Evolutionary conservation across 2,888 invertebrate species (phyloP), one percentile per base, ranked within the genome.

Genomic region (Chalcosyrphus nemorum): DNA sequence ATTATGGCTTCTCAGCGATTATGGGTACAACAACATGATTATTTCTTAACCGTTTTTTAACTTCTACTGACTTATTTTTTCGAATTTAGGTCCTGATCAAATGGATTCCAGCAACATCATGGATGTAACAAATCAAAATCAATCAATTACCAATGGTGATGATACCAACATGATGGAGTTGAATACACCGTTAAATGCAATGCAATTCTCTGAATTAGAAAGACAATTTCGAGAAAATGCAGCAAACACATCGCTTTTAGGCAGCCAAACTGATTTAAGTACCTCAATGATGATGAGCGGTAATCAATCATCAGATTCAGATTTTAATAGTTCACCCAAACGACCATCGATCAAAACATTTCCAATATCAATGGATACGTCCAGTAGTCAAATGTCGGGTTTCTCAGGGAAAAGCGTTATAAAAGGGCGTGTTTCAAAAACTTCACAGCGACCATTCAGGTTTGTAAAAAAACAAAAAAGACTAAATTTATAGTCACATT

Each of bases 81-180:
- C 43, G 13, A 13, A 2, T 9, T 32, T 50, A 89, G 91, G 88
- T 29, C 50, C 87, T 4, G 88, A 88, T 61, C 88, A 88, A 86
- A 89, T 91, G 80, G 90, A 90, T 86, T 87, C 89, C 6, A 86
- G 76, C 76, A 89, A 82, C 86, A 89, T 91, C 78, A 90, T 90
- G 88, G 91, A 90, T 56, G 88, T 90, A 4, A 82, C 88, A 32
- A 87, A 86, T 77, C 84, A 78, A 43, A 71, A 86, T 9, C 87
- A 86, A 41, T 32, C 75, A 4, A 72, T 81, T 57, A 24, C 81
- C n/a, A 85, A 78, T 15, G 88, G 87, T 32, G 89, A 90, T 24
- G 90, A 91, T 65, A 76, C 91, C 45, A 89, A 89, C 74, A 91
- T 91, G 91, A 65, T 91, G 84, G 91, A 91, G 86, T 86, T 91